Evolutionary conservation across 2,797 vertebrate genomes (phyloP).

Genomic region (Austrolebias charrua): DNA sequence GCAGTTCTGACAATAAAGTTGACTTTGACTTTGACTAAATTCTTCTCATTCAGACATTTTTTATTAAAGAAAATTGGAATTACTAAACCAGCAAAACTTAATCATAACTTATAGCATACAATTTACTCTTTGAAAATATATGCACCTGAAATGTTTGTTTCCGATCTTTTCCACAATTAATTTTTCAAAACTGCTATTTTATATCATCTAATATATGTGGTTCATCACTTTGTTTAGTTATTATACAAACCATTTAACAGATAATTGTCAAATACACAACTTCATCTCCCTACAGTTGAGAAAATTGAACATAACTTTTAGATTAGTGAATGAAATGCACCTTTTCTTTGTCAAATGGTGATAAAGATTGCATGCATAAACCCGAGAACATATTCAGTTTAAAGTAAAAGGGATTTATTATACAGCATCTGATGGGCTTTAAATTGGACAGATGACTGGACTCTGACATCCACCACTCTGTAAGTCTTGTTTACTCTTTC

Average conservation of each 20-base stretch:
- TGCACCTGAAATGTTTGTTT: too few species aligned
- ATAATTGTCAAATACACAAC: conserved; percentile 10
- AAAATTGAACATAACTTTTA: neutral
- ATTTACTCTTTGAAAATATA: neutral
- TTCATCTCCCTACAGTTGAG: neutral
- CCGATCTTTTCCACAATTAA: too few species aligned
- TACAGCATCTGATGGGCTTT: conserved; percentile 21
- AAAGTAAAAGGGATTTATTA: conserved; percentile 9
- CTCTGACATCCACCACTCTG: conserved; percentile 46
- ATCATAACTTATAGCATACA: too few species aligned
- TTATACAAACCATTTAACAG: neutral
- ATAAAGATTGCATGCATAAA: neutral
- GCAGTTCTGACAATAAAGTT: neutral
- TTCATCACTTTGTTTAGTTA: neutral
- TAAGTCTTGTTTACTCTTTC: conserved; percentile 62
- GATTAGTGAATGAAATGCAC: neutral
- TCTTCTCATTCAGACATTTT: neutral
- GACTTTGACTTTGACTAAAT: too few species aligned
- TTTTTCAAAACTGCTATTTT: too few species aligned
- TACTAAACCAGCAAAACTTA: neutral
- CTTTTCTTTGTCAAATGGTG: neutral
- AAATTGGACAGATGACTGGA: conserved; percentile 38
- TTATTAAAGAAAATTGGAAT: neutral
- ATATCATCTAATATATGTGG: too few species aligned
- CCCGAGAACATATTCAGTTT: neutral